phyloP scores from a whole-genome alignment of 1,140 invertebrate species.

The Papilio helenus region DNA sequence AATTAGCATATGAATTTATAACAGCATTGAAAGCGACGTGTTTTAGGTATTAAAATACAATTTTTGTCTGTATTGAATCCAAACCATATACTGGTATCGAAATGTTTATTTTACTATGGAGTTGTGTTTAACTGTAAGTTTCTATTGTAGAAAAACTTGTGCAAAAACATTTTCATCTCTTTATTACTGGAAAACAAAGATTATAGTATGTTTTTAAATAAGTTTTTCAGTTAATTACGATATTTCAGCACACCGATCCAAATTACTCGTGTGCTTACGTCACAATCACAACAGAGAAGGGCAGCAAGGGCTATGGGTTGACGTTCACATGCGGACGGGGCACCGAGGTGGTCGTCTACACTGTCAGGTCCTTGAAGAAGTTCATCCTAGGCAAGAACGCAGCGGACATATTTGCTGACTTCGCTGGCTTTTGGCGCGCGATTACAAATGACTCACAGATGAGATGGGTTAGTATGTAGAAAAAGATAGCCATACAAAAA shows the following conservation, averaged over 20 bases:
- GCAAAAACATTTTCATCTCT: not conserved
- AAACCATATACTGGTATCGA: not conserved
- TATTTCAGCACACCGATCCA: constrained; percentile 90
- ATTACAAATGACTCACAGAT: constrained; percentile 94
- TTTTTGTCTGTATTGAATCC: not conserved
- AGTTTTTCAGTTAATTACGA: constrained; percentile 12
- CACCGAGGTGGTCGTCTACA: constrained; percentile 92
- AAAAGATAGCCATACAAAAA: not conserved
- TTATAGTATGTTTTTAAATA: too few species aligned
- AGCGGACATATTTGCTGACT: constrained; percentile 89
- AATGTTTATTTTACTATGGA: not conserved
- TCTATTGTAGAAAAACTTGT: not conserved
- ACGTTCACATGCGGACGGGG: constrained; percentile 93
- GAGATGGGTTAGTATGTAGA: constrained; percentile 89
- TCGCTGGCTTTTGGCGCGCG: constrained; percentile 90
- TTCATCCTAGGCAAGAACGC: constrained; percentile 87
- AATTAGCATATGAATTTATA: not conserved
- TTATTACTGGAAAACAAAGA: too few species aligned
- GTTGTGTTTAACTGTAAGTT: not conserved
- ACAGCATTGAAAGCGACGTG: not conserved
- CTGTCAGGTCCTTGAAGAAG: constrained; percentile 87
- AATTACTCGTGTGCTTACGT: constrained; percentile 97
- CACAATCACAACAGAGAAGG: constrained; percentile 86
- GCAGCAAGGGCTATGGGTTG: constrained; percentile 89
- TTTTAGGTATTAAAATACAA: not conserved